Percentiles rank a stretch among this genome's conserved stretches.
phyloP scores from a whole-genome alignment of 2,113 vertebrate genomes.

The Malurus cyaneus region DNA sequence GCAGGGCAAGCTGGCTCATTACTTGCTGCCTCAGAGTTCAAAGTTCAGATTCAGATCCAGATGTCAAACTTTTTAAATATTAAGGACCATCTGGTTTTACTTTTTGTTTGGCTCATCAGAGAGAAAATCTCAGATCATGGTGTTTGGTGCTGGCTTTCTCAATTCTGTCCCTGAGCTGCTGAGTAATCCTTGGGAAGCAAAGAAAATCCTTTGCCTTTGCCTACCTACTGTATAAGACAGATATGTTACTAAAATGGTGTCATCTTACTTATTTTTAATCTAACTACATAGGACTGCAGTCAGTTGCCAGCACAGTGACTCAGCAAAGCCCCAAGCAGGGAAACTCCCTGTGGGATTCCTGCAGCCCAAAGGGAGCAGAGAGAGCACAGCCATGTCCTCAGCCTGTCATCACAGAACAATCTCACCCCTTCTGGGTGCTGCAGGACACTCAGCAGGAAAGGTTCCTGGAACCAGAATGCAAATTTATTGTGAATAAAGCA shows the following conservation, averaged over 20 bases:
- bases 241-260: not conserved
- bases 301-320: not conserved
- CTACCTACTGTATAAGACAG: not conserved
- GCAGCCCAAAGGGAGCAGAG: rapidly evolving
- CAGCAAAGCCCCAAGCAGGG: not conserved
- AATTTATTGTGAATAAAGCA: not conserved
- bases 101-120: not conserved
- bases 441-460: not conserved
- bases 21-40: not conserved
- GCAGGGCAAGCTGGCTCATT: not conserved
- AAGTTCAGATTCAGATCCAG: not conserved
- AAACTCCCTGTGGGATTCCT: not conserved
- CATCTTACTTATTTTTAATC: constrained; percentile 14
- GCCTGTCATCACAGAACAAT: not conserved
- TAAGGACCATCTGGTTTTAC: not conserved
- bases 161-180: not conserved
- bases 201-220: not conserved
- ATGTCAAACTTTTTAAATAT: not conserved
- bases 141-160: not conserved
- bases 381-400: rapidly evolving
- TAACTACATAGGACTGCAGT: not conserved
- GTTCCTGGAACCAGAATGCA: not conserved
- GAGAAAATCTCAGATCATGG: not conserved
- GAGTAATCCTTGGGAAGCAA: not conserved
- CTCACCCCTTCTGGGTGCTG: not conserved